A percentile compares a stretch with the other conserved stretches of the same genome.
Conservation (phyloP, 2,113 vertebrate genomes). For the Pungitius pungitius region DNA sequence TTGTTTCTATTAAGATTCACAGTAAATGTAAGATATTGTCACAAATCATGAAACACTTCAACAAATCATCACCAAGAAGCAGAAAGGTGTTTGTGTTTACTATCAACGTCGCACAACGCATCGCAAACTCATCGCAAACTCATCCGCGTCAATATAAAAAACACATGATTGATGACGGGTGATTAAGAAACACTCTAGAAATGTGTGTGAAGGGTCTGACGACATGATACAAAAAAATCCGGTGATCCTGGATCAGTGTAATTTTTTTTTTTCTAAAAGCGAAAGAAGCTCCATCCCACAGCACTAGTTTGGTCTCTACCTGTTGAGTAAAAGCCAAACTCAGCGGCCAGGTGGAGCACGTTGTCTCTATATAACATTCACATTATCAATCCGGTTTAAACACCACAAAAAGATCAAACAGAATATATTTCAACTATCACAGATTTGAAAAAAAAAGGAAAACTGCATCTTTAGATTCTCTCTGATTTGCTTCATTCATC, state of each 20-base stretch:
- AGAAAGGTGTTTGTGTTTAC: constrained; percentile 53
- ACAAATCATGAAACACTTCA: constrained; percentile 18
- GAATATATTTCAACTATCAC: background rate
- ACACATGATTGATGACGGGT: background rate
- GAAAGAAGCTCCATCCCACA: constrained; percentile 24
- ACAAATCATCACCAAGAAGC: constrained; percentile 32
- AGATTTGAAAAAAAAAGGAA: constrained; percentile 8
- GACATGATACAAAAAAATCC: background rate
- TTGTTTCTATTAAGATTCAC: constrained; percentile 41
- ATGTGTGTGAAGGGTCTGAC: background rate
- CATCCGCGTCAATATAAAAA: background rate
- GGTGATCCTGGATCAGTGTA: constrained; percentile 4
- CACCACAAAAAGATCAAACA: too few species aligned
- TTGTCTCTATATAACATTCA: constrained; percentile 11
- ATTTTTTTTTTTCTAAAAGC: constrained; percentile 5
- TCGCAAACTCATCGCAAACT: constrained; percentile 13
- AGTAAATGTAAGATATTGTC: constrained; percentile 39
- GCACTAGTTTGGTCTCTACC: constrained; percentile 54
- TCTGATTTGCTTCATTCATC: constrained; percentile 32
- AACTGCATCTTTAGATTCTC: constrained; percentile 22
- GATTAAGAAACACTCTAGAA: background rate
- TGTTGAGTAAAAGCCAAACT: constrained; percentile 20
- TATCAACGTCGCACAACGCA: constrained; percentile 12
- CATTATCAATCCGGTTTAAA: too few species aligned
- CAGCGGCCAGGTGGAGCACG: background rate